Evolutionary conservation across 2,888 invertebrate genomes (phyloP), one percentile per base, ranked within the genome.

Genomic region (Cryptocheilus praepositus): DNA sequence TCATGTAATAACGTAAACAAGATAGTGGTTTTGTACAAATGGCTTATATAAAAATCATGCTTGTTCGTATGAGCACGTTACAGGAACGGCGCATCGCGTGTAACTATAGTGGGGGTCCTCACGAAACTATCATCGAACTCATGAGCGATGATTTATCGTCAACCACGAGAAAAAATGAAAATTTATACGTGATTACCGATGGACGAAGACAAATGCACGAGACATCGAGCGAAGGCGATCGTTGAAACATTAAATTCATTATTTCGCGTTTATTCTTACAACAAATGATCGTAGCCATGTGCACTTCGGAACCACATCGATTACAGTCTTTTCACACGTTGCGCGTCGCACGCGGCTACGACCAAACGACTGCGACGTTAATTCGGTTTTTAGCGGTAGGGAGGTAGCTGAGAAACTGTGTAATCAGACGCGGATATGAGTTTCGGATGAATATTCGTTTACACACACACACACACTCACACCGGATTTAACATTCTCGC

Each of bases 1-100:
- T 84, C 74, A 83, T 77, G 65, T 83, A 77, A 80, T 84, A 84
- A 85, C 81, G 74, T 82, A 85, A 85, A 84, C 83, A 83, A 83
- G 80, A 73, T 80, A 77, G 76, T 81, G 63, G 71, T 81, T 81
- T 76, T 82, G 79, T 84, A 83, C 81, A 83, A 84, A 84, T 78
- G 67, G 66, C 45, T 74, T 72, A 81, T 80, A 82, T 79, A 81
- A 83, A 83, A 82, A 80, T 78, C 67, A 78, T 79, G 80, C 68
- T 75, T 70, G 70, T 64, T 66, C 54, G 66, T 67, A 60, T 60
- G 61, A 61, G 57, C 62, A 56, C 60, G 65, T 71, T 57, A 64
- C 68, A 44, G 67, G 65, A 64, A 61, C 64, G 51, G 18, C 64
- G 51, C 46, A 49, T 36, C 51, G 54, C 43, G 5, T 55, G 49